Evolutionary conservation across 2,797 vertebrate species (phyloP), one percentile per base, ranked within the genome.

Genomic region (Pelodytes ibericus): DNA sequence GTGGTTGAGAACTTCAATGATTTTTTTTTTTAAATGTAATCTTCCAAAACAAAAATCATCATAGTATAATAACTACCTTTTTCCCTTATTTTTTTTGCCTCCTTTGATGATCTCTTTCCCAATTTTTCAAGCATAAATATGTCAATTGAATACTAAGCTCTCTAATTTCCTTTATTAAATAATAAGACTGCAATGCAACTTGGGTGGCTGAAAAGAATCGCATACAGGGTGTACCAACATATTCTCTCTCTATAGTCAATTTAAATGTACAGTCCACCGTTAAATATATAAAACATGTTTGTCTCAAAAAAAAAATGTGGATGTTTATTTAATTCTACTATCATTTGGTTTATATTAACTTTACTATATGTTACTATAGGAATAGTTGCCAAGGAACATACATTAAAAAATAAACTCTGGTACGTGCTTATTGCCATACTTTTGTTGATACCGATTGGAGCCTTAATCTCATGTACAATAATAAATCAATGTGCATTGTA

Each of bases 381-480:
- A 16, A 44, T 13, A 66, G 47, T 41, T 66, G 41, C 63, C 63
- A 66, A 49, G 63, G 24, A 66, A 10, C 2, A 44, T 11, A 44
- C n/a, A 2, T 64, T 44, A 16, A 44, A 44, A 11, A 44, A 64
- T 18, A 24, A 4, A 41, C 16, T 24, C 63, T 47, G 24, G 22
- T 66, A 24, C 9, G 18, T 53, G 49, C 49, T 6, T 53, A 53
- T 49, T 49, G 25, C 49, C 18, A 31, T 60, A n/a, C 26, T 64
- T 49, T 15, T 47, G 11, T 66, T 47, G 15, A 44, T 66, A 44
- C 63, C 63, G 25, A 66, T 25, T 66, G 63, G 24, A 47, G 63
- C 63, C 63, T 66, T 66, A 66, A 66, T 6, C 39, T 29, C 39
- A 49, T 66, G 20, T 66, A 66, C 15, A 20, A 20, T 24, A 65